phyloP scores from a whole-genome alignment of 2,888 invertebrate species.

The Chloroclystis v-ata region DNA sequence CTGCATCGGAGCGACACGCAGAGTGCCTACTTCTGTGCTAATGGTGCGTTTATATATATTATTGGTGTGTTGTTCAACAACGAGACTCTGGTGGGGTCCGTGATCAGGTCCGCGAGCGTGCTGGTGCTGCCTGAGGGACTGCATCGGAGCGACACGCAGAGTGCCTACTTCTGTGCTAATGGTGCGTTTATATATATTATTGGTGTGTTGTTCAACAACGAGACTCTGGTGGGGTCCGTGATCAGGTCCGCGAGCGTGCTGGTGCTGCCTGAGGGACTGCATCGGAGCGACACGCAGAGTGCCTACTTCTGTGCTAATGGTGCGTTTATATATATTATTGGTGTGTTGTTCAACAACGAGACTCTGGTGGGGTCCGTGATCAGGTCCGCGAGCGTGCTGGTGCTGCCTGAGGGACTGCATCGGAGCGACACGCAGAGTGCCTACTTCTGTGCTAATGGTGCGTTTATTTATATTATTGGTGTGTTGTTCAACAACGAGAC shows the following conservation, averaged over 20 bases:
- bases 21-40: slow-evolving; percentile 84
- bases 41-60: slow-evolving; percentile 63
- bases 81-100: slow-evolving; percentile 79
- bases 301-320: slow-evolving; percentile 85
- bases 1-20: slow-evolving; percentile 81
- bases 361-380: slow-evolving; percentile 80
- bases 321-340: slow-evolving; percentile 40
- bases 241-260: slow-evolving; percentile 79
- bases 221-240: slow-evolving; percentile 80
- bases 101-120: slow-evolving; percentile 79
- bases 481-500: slow-evolving; percentile 77
- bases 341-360: slow-evolving; percentile 76
- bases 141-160: slow-evolving; percentile 81
- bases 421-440: slow-evolving; percentile 83
- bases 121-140: slow-evolving; percentile 80
- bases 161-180: slow-evolving; percentile 84
- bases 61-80: slow-evolving; percentile 76
- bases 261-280: slow-evolving; percentile 80
- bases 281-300: slow-evolving; percentile 81
- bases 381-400: slow-evolving; percentile 78
- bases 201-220: slow-evolving; percentile 76
- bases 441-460: slow-evolving; percentile 84
- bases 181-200: slow-evolving; percentile 58
- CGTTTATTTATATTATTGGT: slow-evolving; percentile 24
- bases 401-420: slow-evolving; percentile 80